These are phyloP conservation scores for Bellardia bayeri DNA, from an alignment of 2,888 invertebrate species.

Conservation along the genomic window DNA sequence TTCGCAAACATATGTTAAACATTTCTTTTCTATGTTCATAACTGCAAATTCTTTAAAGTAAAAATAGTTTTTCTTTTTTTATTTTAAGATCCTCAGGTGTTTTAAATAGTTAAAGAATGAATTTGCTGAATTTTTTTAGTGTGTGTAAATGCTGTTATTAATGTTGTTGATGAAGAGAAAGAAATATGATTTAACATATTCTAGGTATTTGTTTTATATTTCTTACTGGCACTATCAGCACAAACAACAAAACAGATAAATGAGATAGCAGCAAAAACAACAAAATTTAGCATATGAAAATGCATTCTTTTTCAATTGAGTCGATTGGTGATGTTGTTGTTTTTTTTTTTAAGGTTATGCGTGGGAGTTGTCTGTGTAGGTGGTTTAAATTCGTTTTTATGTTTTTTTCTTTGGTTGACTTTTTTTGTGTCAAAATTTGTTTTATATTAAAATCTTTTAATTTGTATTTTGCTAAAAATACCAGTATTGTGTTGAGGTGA, in stretches of 20 bases:
- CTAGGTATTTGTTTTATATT: constrained; percentile 8
- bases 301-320: constrained; percentile 64
- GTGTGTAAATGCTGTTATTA: constrained; percentile 24
- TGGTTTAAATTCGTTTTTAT: constrained; percentile 47
- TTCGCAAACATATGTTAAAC: constrained; percentile 68
- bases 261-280: constrained; percentile 1
- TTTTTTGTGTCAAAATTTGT: constrained; percentile 12
- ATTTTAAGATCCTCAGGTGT: constrained; percentile 65
- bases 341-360: constrained; percentile 68
- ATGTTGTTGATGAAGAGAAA: constrained; percentile 10
- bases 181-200: constrained; percentile 40
- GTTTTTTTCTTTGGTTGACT: constrained; percentile 18
- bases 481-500: not conserved
- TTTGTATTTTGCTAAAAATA: not conserved
- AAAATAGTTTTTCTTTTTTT: constrained; percentile 45
- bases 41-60: constrained; percentile 37
- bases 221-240: not conserved
- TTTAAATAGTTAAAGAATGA: constrained; percentile 28
- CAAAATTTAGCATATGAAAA: constrained; percentile 27
- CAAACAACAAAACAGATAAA: constrained; percentile 22
- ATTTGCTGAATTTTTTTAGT: not conserved
- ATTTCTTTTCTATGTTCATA: constrained; percentile 7
- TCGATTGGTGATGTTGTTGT: constrained; percentile 46
- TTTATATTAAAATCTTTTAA: not conserved
- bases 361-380: constrained; percentile 67